Evolutionary conservation across 2,888 invertebrate genomes (phyloP).

Genomic region (Leucozona laternaria): DNA sequence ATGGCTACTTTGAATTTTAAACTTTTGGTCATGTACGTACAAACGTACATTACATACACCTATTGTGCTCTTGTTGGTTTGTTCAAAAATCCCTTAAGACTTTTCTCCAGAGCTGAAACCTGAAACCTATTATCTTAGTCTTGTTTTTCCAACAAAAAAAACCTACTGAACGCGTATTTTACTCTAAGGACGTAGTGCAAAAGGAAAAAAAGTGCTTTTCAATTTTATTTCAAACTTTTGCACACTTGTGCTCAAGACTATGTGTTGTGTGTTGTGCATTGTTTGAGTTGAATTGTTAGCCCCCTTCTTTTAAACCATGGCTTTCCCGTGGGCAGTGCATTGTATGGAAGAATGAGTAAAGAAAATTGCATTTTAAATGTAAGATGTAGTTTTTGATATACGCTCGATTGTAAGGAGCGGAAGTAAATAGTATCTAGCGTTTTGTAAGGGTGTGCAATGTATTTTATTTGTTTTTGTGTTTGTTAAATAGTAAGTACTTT

Average conservation of each 20-base stretch:
- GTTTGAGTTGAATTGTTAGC: conserved; percentile 14
- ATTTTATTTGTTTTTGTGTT: too few relatives aligned
- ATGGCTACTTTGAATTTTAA: neutral
- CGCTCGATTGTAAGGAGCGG: neutral
- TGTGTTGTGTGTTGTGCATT: conserved; percentile 4
- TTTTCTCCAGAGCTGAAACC: neutral
- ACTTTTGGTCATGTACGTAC: conserved; percentile 2
- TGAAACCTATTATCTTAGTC: conserved; percentile 21
- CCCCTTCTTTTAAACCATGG: neutral
- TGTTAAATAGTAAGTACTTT: too few relatives aligned
- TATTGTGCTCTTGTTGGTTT: conserved; percentile 2
- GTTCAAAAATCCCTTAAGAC: neutral
- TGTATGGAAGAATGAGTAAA: conserved; percentile 6
- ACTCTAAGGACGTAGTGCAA: neutral
- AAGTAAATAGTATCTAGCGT: conserved; percentile 5
- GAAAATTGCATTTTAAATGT: conserved; percentile 53
- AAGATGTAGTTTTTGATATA: neutral
- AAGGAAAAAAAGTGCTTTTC: neutral
- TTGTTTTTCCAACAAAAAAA: neutral
- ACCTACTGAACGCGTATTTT: neutral
- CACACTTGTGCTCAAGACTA: neutral
- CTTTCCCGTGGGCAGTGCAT: conserved; percentile 8
- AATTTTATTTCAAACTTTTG: conserved; percentile 13
- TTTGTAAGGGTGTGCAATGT: neutral
- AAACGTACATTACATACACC: too few relatives aligned